A percentile compares a stretch with the other conserved stretches of the same genome.
Conservation (phyloP, 2,888 invertebrate species). For the Brachycybe producta region DNA sequence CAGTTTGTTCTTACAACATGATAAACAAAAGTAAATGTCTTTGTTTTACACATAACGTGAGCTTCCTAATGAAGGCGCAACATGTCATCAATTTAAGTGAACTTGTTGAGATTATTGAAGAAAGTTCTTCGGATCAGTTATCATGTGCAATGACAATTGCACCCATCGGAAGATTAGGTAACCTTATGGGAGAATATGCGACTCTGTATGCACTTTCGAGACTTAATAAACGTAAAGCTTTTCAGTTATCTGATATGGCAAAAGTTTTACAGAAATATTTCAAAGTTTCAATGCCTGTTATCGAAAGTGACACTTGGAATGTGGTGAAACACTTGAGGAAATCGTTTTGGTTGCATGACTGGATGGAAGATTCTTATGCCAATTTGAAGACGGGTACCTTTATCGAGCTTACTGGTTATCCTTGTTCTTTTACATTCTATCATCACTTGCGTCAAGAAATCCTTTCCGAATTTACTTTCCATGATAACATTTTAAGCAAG, state of each 20-base stretch:
- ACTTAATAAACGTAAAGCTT: constrained; percentile 5
- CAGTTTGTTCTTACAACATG: no score
- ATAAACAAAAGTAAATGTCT: no score
- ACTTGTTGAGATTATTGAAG: no score
- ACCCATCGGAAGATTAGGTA: constrained; percentile 18
- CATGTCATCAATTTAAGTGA: no score
- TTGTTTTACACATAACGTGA: no score
- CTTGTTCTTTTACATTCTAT: constrained; percentile 17
- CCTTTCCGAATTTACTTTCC: constrained; percentile 10
- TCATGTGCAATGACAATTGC: constrained; percentile 5
- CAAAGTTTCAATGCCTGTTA: not conserved
- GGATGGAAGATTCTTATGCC: constrained; percentile 12
- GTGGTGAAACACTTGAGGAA: no score
- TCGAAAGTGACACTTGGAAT: not conserved
- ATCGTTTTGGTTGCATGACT: constrained; percentile 9
- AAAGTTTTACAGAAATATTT: constrained; percentile 5
- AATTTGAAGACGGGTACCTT: constrained; percentile 1
- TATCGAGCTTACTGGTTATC: constrained; percentile 4
- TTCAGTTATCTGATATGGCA: constrained; percentile 2
- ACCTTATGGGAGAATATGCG: constrained; percentile 22
- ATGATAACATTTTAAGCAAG: not conserved
- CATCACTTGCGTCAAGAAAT: constrained; percentile 8
- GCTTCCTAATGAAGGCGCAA: no score
- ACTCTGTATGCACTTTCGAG: constrained; percentile 14
- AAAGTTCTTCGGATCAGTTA: no score